Percentiles rank a stretch among this genome's conserved stretches.
Evolutionary conservation across 2,888 invertebrate species (phyloP).

Genomic region (Acleris literana): DNA sequence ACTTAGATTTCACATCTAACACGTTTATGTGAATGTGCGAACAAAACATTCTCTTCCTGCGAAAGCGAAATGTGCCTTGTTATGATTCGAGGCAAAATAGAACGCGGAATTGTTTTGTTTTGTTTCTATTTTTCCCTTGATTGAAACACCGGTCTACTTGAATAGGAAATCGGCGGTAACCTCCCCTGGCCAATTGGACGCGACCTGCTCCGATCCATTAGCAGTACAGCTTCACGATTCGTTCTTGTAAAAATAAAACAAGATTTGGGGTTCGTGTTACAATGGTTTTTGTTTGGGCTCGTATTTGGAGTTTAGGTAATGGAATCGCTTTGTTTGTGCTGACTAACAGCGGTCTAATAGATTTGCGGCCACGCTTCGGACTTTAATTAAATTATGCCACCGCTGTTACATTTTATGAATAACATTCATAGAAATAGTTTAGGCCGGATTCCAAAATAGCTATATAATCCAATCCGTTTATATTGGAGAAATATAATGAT

Average conservation of each 20-base stretch:
- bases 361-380: constrained; percentile 22
- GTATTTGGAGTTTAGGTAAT: constrained; percentile 45
- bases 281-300: constrained; percentile 39
- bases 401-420: constrained; percentile 1
- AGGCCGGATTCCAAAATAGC: too few species aligned
- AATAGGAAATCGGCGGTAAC: constrained; percentile 62
- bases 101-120: constrained; percentile 45
- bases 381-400: constrained; percentile 10
- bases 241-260: constrained; percentile 39
- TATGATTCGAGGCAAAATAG: constrained; percentile 23
- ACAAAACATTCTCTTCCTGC: background rate
- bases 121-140: constrained; percentile 57
- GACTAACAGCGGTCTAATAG: constrained; percentile 34
- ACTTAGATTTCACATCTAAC: background rate
- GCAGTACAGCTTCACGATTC: constrained; percentile 46
- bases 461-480: too few species aligned
- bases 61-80: background rate
- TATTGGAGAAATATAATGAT: background rate
- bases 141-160: constrained; percentile 65
- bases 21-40: background rate
- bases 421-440: background rate
- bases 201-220: constrained; percentile 59
- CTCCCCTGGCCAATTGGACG: constrained; percentile 50
- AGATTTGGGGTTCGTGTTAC: constrained; percentile 36
- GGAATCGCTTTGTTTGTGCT: constrained; percentile 43